These are phyloP conservation scores for Psilanteris sp. DNA, from an alignment of 1,140 invertebrate species.

Conservation along the genomic window DNA sequence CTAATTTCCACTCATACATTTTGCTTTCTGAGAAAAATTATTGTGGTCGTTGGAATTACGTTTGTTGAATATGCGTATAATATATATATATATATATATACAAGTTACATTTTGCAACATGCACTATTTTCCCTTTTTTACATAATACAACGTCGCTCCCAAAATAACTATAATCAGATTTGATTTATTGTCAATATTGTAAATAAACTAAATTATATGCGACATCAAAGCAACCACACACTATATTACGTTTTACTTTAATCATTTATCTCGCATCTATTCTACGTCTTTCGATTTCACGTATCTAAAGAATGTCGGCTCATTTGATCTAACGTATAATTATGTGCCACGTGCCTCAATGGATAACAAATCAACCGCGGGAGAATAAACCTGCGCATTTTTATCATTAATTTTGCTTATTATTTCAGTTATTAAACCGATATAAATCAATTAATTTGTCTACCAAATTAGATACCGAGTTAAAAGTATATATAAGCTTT, in stretches of 20 bases:
- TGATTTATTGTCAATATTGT: conserved; percentile 14
- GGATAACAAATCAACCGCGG: neutral
- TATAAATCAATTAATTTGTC: conserved; percentile 20
- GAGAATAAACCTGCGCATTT: neutral
- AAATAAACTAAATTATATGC: conserved; percentile 15
- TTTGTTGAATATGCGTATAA: conserved; percentile 2
- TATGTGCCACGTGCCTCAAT: conserved; percentile 19
- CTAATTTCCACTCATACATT: too few species aligned
- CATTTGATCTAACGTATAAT: conserved; percentile 9
- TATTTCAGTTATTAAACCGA: neutral
- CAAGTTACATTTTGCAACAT: conserved; percentile 6
- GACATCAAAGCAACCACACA: conserved; percentile 1
- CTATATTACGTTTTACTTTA: conserved; percentile 18
- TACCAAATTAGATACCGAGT: neutral
- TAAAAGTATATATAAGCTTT: conserved; percentile 3
- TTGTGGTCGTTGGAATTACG: neutral
- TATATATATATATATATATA: conserved; percentile 2
- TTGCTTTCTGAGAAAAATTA: too few species aligned
- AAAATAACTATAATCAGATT: conserved; percentile 23
- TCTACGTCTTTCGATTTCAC: conserved; percentile 7
- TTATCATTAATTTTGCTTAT: neutral
- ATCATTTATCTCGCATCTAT: conserved; percentile 12
- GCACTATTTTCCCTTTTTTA: conserved; percentile 18
- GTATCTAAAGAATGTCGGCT: conserved; percentile 9
- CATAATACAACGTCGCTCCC: conserved; percentile 7